Percentiles rank a stretch among this genome's conserved stretches.
Evolutionary conservation across 1,140 invertebrate species (phyloP).

Genomic region (Drosophila lowei): DNA sequence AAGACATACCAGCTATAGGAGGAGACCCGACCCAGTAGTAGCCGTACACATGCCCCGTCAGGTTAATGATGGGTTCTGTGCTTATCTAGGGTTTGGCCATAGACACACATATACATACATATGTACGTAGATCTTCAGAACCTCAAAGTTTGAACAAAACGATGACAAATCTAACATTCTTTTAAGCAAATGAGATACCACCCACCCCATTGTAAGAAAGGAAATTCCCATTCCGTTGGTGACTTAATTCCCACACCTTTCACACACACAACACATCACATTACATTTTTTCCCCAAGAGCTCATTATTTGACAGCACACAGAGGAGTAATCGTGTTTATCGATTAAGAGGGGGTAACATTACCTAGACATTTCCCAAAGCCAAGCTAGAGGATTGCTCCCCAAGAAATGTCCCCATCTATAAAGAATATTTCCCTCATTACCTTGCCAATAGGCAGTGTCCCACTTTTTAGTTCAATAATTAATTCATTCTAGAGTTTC

Average conservation of each 20-base stretch:
- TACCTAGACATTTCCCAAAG: too few relatives aligned
- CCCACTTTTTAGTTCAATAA: constrained; percentile 16
- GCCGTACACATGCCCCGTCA: not conserved
- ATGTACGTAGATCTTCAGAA: too few relatives aligned
- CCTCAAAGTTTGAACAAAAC: not conserved
- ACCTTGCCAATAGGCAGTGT: too few relatives aligned
- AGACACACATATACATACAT: constrained; percentile 6
- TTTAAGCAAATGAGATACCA: not conserved
- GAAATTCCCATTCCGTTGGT: constrained; percentile 6
- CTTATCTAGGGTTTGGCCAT: constrained; percentile 16
- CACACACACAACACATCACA: not conserved
- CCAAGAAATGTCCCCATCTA: too few relatives aligned
- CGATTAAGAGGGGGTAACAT: too few relatives aligned
- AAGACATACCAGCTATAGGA: constrained; percentile 1
- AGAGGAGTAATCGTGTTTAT: too few relatives aligned
- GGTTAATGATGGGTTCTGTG: not conserved
- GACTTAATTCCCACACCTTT: not conserved
- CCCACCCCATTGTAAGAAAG: not conserved
- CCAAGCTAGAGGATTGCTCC: too few relatives aligned
- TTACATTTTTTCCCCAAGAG: too few relatives aligned
- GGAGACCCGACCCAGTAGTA: not conserved
- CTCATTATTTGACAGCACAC: too few relatives aligned
- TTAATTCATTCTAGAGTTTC: constrained; percentile 11
- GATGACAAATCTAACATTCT: not conserved
- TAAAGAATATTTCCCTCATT: too few relatives aligned